These are phyloP conservation scores for Percopsis transmontana DNA, from an alignment of 2,113 vertebrate genomes.

Conservation along the genomic window DNA sequence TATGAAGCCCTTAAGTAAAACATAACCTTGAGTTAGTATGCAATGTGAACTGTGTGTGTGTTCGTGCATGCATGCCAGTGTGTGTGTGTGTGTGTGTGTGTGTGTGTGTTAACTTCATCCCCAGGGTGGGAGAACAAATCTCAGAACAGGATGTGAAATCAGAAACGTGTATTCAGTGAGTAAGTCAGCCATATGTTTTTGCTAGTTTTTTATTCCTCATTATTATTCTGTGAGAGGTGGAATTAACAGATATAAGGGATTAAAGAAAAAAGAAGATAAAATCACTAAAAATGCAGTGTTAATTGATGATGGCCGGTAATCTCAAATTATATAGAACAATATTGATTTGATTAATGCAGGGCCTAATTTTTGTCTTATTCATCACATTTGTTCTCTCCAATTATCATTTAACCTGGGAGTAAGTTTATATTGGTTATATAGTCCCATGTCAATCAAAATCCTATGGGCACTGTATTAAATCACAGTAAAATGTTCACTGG, in stretches of 20 bases:
- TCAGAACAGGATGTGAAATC: background rate
- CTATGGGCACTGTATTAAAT: no score
- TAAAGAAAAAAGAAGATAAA: background rate
- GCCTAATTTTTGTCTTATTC: no score
- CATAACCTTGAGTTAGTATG: conserved; percentile 13
- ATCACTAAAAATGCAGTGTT: background rate
- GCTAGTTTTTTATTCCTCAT: background rate
- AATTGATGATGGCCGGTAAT: no score
- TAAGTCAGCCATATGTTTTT: background rate
- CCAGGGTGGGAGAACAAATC: background rate
- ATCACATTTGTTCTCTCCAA: no score
- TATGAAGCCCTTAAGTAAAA: conserved; percentile 10
- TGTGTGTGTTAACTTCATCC: background rate
- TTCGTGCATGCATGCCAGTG: background rate
- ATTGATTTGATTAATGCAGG: no score
- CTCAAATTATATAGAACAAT: no score
- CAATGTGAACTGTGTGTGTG: background rate
- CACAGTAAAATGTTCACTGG: no score
- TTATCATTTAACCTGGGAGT: no score
- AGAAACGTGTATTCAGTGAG: background rate
- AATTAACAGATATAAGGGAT: background rate
- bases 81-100: background rate
- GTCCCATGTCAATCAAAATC: no score
- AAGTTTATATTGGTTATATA: no score
- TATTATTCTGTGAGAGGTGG: background rate